Evolutionary conservation across 2,797 vertebrate species (phyloP), one percentile per base, ranked within the genome.

Genomic region (Phaenicophaeus curvirostris): DNA sequence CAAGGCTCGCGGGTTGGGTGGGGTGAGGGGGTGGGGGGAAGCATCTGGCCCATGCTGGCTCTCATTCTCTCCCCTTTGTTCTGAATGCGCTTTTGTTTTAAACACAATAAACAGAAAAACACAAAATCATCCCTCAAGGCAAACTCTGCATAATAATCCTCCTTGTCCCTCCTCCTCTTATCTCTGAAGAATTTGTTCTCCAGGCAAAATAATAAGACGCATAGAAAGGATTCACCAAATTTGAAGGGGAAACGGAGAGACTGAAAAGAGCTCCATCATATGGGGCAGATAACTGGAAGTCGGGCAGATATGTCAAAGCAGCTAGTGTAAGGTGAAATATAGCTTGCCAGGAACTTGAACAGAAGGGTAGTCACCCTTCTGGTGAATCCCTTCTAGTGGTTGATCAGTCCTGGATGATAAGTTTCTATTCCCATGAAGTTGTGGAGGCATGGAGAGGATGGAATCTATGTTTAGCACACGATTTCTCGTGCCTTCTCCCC

Each of bases 101-200:
- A 95, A 79, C 50, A 93, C 89, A 94, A 90, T 85, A 95, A 95
- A 84, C 69, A 93, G 71, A 69, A 89, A 93, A 90, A 39, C 69
- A 93, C 82, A 91, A 95, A 96, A 92, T 86, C 76, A 71, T 90
- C 74, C 90, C 89, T 87, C 77, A 92, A 94, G 89, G 93, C 94
- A 88, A 96, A 86, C 66, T 69, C 73, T 85, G 80, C 39, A 78
- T 88, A 95, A 94, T 92, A 80, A 84, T 84, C 55, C 63, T 89
- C 66, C 87, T 96, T 88, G 73, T 84, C 59, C 75, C 59, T 55
- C 51, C 55, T 85, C 35, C 76, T 93, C 87, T 96, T 95, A 95
- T 96, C 95, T 90, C 92, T 93, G 89, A 96, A 96, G 92, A 93
- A 95, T 95, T 96, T 95, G 72, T 95, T 89, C 89, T 89, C 63